phyloP scores from a whole-genome alignment of 2,888 invertebrate species.

The Tethea ocularis region DNA sequence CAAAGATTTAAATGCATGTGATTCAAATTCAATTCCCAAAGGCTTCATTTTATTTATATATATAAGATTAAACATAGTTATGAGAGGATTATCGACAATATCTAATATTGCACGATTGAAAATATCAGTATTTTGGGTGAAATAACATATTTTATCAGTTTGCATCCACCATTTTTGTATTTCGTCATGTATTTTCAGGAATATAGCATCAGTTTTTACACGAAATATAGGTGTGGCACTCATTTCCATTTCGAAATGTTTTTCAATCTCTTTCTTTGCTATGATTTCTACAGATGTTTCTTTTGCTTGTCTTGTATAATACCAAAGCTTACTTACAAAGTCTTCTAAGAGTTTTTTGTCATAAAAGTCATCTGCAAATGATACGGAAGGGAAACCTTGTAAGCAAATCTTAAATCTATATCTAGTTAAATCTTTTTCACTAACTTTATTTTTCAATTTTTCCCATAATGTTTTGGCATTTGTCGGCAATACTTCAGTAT shows the following conservation, averaged over 20 bases:
- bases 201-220: constrained; percentile 19
- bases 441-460: neutral
- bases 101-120: neutral
- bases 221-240: neutral
- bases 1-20: neutral
- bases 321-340: constrained; percentile 14
- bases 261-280: constrained; percentile 11
- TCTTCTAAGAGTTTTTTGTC: constrained; percentile 12
- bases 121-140: constrained; percentile 10
- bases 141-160: constrained; percentile 7
- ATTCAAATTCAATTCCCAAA: neutral
- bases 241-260: constrained; percentile 18
- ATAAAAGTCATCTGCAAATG: constrained; percentile 2
- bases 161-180: constrained; percentile 25
- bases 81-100: neutral
- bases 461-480: constrained; percentile 33
- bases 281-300: constrained; percentile 5
- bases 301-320: constrained; percentile 16
- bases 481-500: constrained; percentile 20
- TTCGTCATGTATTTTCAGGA: constrained; percentile 22
- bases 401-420: constrained; percentile 6
- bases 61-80: neutral
- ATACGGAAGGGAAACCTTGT: neutral
- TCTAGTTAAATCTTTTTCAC: neutral
- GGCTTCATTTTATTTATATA: neutral